Base-by-base conservation (phyloP, 2,888 invertebrate species). In the Acleris laterana region DNA sequence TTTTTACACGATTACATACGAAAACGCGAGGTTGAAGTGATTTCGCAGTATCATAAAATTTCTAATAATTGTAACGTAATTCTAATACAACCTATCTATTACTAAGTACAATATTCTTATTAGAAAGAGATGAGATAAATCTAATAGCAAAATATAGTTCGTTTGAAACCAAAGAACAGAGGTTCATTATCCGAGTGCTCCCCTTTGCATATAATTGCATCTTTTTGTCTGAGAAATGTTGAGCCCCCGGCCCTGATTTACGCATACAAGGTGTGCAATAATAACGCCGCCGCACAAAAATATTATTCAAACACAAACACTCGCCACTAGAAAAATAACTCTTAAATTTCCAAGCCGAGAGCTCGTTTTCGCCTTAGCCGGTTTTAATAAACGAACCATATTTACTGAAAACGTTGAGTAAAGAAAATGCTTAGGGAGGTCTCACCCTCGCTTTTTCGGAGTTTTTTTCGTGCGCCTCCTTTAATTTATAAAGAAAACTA, bases 181-280 rank as follows among this genome's bases (percentile, higher is more conserved):
- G 76, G 77, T 82, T 87, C 82, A 85, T 87, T 86, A 87, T 77
- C 68, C 68, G 71, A 80, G 77, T 78, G 78, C 76, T 76, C 76
- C 78, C 68, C 75, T 88, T 87, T 90, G 89, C 90, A 89, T 89
- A 89, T 91, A 91, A 91, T 91, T 92, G 92, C 90, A 90, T 91
- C 88, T 91, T 88, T 88, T 92, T 89, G 85, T 85, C 83, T 89
- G 85, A 89, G 89, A 90, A 92, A 88, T 88, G 82, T 78, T 83
- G 48, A 80, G 89, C 93, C 88, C 80, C 82, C 74, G 82, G 90
- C 92, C 82, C 89, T 93, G 93, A 93, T 93, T 93, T 93, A 93
- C 93, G 93, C 89, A 88, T 91, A 87, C 93, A 90, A 90, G 92
- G 92, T 92, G 93, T 91, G 90, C 90, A 91, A 89, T 90, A 93